phyloP scores from a whole-genome alignment of 2,797 vertebrate genomes.

The Epinephelus malabaricus region DNA sequence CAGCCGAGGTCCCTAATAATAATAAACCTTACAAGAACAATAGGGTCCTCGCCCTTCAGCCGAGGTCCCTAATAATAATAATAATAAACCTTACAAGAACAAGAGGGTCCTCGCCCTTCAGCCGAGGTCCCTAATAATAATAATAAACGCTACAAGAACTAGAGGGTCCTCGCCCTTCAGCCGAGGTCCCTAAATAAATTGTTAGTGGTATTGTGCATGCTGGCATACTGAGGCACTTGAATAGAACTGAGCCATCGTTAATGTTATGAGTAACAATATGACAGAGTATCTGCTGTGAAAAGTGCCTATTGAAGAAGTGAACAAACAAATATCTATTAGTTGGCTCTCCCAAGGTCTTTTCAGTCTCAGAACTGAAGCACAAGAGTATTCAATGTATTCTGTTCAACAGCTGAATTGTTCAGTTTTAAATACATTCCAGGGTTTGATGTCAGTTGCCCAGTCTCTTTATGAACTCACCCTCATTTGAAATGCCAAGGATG shows the following conservation, averaged over 20 bases:
- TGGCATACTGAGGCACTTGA: neutral
- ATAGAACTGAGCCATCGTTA: neutral
- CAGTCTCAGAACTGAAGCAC: neutral
- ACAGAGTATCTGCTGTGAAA: constrained; percentile 9
- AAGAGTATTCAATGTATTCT: neutral
- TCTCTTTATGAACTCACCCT: constrained; percentile 53
- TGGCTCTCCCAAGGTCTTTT: constrained; percentile 12
- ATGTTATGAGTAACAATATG: neutral
- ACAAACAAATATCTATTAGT: constrained; percentile 19
- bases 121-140: too few species aligned
- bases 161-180: too few species aligned
- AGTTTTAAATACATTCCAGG: constrained; percentile 31
- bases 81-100: too few species aligned
- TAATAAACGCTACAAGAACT: too few species aligned
- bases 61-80: too few species aligned
- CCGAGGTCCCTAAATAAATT: too few species aligned
- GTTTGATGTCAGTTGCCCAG: constrained; percentile 46
- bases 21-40: too few species aligned
- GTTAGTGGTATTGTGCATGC: neutral
- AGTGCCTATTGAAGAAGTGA: constrained; percentile 11
- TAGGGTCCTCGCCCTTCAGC: too few species aligned
- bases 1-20: too few species aligned
- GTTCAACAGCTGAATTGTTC: constrained; percentile 36
- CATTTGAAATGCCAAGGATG: constrained; percentile 64
- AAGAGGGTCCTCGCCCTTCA: too few species aligned